Percentiles rank a stretch among this genome's conserved stretches.
These are phyloP conservation scores for Melanargia galathea DNA, from an alignment of 2,888 invertebrate genomes.

Conservation along the genomic window DNA sequence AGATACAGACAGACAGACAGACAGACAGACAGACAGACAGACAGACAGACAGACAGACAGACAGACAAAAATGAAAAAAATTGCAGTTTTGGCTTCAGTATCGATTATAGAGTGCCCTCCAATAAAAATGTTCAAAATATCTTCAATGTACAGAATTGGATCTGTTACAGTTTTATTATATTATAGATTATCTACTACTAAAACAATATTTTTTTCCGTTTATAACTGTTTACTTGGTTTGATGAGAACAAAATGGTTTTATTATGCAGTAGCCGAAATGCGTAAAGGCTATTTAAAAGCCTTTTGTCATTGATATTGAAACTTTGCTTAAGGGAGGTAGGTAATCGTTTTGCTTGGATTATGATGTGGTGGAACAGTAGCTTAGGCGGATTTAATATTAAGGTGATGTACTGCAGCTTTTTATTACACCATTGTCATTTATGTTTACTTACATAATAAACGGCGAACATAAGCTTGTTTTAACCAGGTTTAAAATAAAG, in stretches of 20 bases:
- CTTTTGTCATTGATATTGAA: conserved; percentile 8
- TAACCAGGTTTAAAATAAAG: background rate
- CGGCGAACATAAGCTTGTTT: background rate
- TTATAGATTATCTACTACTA: background rate
- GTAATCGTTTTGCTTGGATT: background rate
- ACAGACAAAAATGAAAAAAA: too few species aligned
- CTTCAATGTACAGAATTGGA: too few species aligned
- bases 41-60: too few species aligned
- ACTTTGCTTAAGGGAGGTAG: conserved; percentile 10
- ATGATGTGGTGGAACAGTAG: conserved; percentile 18
- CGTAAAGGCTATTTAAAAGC: conserved; percentile 44
- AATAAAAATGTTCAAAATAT: too few species aligned
- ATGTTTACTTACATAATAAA: conserved; percentile 4
- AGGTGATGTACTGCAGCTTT: background rate
- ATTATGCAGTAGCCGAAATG: conserved; percentile 65
- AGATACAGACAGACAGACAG: too few species aligned
- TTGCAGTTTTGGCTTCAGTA: too few species aligned
- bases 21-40: too few species aligned
- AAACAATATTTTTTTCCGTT: conserved; percentile 41
- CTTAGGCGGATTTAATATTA: conserved; percentile 18
- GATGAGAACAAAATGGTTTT: conserved; percentile 60
- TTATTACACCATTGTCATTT: background rate
- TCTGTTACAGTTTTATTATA: background rate
- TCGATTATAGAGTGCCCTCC: too few species aligned
- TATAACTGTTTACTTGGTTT: conserved; percentile 42